Conservation (phyloP, 2,113 vertebrate genomes). For the Prolemur simus region DNA sequence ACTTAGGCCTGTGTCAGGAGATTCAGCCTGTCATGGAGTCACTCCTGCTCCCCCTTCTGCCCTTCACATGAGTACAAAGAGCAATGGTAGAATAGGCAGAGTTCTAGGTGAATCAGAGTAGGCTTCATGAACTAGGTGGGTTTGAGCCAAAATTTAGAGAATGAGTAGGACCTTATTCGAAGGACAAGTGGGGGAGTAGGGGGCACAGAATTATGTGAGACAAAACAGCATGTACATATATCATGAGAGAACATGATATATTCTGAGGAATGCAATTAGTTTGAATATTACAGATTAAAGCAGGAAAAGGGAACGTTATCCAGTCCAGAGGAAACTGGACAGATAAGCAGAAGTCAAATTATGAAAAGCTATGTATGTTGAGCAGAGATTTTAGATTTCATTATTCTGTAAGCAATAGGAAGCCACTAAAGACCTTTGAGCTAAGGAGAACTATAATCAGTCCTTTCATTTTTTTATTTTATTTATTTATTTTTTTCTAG, state of each 20-base stretch:
- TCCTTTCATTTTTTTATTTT: background rate
- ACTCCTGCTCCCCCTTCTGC: no score
- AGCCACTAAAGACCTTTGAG: conserved; percentile 12
- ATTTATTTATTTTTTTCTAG: no score
- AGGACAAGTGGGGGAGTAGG: background rate
- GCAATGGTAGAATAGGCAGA: background rate
- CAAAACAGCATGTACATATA: background rate
- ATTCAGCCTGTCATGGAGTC: no score
- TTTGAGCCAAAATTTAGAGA: conserved; percentile 13
- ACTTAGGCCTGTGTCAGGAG: no score
- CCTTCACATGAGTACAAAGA: background rate
- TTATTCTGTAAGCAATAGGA: background rate
- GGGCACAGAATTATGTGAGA: background rate
- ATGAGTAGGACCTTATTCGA: background rate
- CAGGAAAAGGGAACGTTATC: background rate
- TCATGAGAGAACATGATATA: background rate
- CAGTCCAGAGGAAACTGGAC: background rate
- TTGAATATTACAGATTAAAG: conserved; percentile 15
- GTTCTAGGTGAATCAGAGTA: background rate
- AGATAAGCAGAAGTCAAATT: background rate
- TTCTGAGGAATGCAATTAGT: background rate
- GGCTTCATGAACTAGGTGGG: background rate
- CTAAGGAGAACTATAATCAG: background rate
- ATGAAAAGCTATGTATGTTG: background rate
- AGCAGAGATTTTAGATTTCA: background rate